These are phyloP conservation scores for Bombus confusus DNA, from an alignment of 1,140 invertebrate genomes.

Conservation along the genomic window DNA sequence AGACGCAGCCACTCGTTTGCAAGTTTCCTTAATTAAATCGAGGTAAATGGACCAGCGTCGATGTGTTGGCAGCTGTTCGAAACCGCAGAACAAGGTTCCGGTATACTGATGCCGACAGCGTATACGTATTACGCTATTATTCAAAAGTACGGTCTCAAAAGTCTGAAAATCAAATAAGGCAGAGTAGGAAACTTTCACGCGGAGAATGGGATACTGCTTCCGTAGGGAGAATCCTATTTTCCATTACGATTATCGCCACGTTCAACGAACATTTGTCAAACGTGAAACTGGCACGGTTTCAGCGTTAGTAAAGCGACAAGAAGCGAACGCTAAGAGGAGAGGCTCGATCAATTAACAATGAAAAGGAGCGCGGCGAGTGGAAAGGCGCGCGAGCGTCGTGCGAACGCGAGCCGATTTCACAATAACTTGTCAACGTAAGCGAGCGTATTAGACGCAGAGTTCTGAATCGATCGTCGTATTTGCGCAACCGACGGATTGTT, in stretches of 20 bases:
- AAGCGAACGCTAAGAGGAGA: background rate
- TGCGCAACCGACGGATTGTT: conserved; percentile 39
- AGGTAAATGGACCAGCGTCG: conserved; percentile 35
- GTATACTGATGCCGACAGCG: background rate
- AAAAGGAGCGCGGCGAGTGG: conserved; percentile 16
- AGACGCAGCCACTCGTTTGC: conserved; percentile 14
- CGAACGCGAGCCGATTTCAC: conserved; percentile 20
- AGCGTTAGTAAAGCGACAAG: background rate
- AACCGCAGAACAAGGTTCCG: background rate
- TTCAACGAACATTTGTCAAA: background rate
- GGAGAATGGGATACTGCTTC: background rate
- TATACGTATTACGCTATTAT: background rate
- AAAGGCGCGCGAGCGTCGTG: background rate
- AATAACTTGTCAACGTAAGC: conserved; percentile 40
- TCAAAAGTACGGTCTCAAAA: background rate
- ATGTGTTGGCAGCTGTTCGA: background rate
- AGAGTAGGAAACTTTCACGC: background rate
- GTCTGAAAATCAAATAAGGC: background rate
- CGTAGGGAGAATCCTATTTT: background rate
- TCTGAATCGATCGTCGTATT: conserved; percentile 13
- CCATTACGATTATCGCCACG: background rate
- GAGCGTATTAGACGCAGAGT: conserved; percentile 9
- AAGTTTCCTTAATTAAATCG: conserved; percentile 41
- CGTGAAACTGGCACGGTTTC: background rate
- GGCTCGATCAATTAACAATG: conserved; percentile 21